These are phyloP conservation scores for Teleogryllus oceanicus DNA, from an alignment of 2,888 invertebrate genomes.

Conservation along the genomic window DNA sequence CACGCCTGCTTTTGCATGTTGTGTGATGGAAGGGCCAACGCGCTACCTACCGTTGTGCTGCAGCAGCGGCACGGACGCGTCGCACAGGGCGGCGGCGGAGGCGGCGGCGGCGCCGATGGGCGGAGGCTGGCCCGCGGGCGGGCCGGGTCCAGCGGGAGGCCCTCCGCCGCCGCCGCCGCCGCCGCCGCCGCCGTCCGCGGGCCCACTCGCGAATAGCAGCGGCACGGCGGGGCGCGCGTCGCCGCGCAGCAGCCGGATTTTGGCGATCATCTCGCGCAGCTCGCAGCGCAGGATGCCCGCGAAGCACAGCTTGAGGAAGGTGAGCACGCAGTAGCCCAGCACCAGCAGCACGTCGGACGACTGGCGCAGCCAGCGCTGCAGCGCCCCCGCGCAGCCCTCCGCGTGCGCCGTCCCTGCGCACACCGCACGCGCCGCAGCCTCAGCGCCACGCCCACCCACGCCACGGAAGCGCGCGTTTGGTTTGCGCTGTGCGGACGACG, in stretches of 20 bases:
- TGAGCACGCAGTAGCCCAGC: slow-evolving; percentile 81
- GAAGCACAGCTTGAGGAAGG: slow-evolving; percentile 85
- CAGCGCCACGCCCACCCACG: not conserved
- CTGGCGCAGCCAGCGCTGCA: slow-evolving; percentile 70
- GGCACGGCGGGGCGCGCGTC: slow-evolving; percentile 49
- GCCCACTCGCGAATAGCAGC: slow-evolving; percentile 22
- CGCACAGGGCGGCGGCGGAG: slow-evolving; percentile 39
- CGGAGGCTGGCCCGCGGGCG: slow-evolving; percentile 33
- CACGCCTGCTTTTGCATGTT: too few relatives aligned
- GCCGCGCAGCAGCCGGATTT: slow-evolving; percentile 73
- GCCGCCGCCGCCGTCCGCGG: slow-evolving; percentile 30
- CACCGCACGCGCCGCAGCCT: slow-evolving; percentile 37
- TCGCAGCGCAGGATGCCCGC: slow-evolving; percentile 70
- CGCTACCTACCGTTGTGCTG: not conserved
- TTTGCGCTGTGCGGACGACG: too few relatives aligned
- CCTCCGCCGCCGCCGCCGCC: slow-evolving; percentile 41
- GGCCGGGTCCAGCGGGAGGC: slow-evolving; percentile 39
- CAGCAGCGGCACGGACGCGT: not conserved
- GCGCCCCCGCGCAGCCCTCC: slow-evolving; percentile 68
- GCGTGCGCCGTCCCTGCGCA: slow-evolving; percentile 33
- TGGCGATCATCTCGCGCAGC: slow-evolving; percentile 81
- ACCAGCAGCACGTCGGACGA: slow-evolving; percentile 79
- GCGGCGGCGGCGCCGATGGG: slow-evolving; percentile 46
- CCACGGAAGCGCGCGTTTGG: too few relatives aligned
- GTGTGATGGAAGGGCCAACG: too few relatives aligned